Conservation (phyloP, 2,113 vertebrate species). For the Columba janthina region DNA sequence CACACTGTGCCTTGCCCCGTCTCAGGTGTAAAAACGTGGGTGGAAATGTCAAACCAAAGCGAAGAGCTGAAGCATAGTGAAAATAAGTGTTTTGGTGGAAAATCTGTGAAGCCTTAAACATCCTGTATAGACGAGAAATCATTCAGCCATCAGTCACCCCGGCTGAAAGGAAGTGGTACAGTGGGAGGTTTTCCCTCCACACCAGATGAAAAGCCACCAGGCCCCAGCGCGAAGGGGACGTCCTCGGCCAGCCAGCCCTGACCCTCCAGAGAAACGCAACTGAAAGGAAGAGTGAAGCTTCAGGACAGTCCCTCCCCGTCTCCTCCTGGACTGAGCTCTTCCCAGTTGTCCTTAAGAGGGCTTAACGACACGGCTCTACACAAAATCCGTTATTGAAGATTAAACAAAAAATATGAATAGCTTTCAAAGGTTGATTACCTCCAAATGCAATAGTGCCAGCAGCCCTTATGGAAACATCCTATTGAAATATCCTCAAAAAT, state of each 20-base stretch:
- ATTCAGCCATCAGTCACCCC: not conserved
- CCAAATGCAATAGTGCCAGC: not conserved
- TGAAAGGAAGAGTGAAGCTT: not conserved
- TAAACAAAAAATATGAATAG: not conserved
- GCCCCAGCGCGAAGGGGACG: not conserved
- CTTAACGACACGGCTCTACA: not conserved
- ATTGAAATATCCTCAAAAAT: constrained; percentile 27
- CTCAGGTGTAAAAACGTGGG: not conserved
- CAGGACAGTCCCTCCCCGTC: not conserved
- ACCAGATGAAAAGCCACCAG: not conserved
- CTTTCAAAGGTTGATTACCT: constrained; percentile 28
- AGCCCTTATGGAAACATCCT: constrained; percentile 9
- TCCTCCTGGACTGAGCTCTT: not conserved
- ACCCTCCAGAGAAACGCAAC: not conserved
- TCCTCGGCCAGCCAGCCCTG: not conserved
- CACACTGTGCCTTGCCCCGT: not conserved
- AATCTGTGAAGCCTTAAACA: not conserved
- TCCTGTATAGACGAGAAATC: not conserved
- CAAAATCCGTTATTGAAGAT: not conserved
- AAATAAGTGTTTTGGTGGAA: not conserved
- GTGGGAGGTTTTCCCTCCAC: not conserved
- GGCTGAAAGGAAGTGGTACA: constrained; percentile 6
- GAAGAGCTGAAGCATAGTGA: not conserved
- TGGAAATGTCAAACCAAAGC: not conserved
- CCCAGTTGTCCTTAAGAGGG: not conserved